Percentiles rank a stretch among this genome's conserved stretches.
phyloP scores from a whole-genome alignment of 2,888 invertebrate genomes.

The Emmelina monodactyla region DNA sequence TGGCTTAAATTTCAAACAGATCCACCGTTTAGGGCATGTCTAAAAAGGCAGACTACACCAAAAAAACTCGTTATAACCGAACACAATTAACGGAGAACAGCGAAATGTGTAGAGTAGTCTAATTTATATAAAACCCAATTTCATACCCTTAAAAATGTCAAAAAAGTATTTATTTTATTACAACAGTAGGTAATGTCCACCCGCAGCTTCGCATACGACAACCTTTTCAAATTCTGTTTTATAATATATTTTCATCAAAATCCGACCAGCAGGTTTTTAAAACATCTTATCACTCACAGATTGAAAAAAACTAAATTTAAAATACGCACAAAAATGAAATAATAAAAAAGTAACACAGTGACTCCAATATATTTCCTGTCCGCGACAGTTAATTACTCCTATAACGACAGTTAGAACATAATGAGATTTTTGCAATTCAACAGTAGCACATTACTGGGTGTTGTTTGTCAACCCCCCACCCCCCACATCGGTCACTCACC shows the following conservation, averaged over 20 bases:
- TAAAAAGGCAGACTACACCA: slow-evolving; percentile 34
- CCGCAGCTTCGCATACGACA: too few relatives aligned
- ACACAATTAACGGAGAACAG: slow-evolving; percentile 47
- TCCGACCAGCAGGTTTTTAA: not conserved
- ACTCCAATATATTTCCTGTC: slow-evolving; percentile 25
- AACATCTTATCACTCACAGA: not conserved
- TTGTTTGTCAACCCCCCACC: slow-evolving; percentile 42
- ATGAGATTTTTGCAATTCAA: slow-evolving; percentile 66
- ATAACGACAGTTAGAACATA: slow-evolving; percentile 64
- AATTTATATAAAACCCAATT: too few relatives aligned
- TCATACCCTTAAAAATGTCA: too few relatives aligned
- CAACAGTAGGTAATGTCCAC: too few relatives aligned
- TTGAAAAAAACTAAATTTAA: not conserved
- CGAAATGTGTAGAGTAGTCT: slow-evolving; percentile 24
- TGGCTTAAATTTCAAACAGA: too few relatives aligned
- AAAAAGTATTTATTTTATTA: too few relatives aligned
- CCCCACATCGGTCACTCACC: slow-evolving; percentile 19
- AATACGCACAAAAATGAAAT: not conserved
- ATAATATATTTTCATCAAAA: not conserved
- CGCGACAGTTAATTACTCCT: slow-evolving; percentile 57
- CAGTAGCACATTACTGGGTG: slow-evolving; percentile 58
- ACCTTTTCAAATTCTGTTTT: not conserved
- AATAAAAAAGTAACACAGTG: not conserved
- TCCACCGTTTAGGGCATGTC: too few relatives aligned
- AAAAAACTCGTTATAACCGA: slow-evolving; percentile 64